Percentiles rank a stretch among this genome's conserved stretches.
Conservation (phyloP, 2,113 vertebrate species). For the Monopterus albus region DNA sequence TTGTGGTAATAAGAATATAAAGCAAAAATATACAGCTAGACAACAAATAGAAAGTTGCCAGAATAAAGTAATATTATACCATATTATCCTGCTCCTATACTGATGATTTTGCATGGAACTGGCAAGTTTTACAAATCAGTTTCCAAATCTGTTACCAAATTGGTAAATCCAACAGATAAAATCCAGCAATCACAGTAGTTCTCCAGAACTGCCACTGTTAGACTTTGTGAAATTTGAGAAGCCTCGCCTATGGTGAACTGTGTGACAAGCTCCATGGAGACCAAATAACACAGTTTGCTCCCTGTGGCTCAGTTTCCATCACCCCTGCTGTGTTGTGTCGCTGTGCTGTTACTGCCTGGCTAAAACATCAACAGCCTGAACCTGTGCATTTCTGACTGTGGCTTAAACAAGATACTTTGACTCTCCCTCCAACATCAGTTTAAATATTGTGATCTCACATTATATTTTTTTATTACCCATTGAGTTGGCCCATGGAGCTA, state of each 20-base stretch:
- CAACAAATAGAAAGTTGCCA: too few species aligned
- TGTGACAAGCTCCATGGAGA: not conserved
- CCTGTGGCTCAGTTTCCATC: slow-evolving; percentile 6
- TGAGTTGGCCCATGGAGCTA: not conserved
- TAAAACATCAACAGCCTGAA: not conserved
- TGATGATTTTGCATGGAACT: too few species aligned
- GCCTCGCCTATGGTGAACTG: not conserved
- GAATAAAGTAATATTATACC: too few species aligned
- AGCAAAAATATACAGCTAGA: too few species aligned
- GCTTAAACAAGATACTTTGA: not conserved
- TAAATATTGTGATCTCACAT: not conserved
- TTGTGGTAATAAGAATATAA: too few species aligned
- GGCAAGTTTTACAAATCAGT: too few species aligned
- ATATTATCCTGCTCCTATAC: too few species aligned
- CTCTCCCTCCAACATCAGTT: not conserved
- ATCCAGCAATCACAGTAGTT: not conserved
- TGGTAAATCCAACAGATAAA: not conserved
- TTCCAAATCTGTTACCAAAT: too few species aligned
- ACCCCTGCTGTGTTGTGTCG: not conserved
- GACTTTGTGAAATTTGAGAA: not conserved
- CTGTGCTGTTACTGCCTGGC: not conserved
- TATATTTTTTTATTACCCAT: not conserved
- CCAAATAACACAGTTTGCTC: slow-evolving; percentile 12
- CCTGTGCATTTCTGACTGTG: not conserved
- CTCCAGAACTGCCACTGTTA: not conserved